Evolutionary conservation across 2,888 invertebrate genomes (phyloP).

Genomic region (Habrosyne pyritoides): DNA sequence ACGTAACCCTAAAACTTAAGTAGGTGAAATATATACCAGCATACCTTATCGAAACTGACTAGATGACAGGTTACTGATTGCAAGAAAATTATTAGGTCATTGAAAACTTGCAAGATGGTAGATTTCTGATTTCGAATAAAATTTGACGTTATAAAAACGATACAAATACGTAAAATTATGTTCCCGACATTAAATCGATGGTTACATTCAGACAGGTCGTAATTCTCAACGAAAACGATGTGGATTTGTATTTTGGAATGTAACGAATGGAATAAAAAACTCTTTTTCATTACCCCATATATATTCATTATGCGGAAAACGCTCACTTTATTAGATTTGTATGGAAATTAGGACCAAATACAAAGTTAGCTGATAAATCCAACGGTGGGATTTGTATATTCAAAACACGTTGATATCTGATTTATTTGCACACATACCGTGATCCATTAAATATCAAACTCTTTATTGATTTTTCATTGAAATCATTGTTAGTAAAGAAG

Average conservation of each 20-base stretch:
- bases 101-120: background rate
- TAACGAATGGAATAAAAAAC: slow-evolving; percentile 51
- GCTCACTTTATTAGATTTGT: slow-evolving; percentile 66
- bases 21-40: no score
- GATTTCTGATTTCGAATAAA: background rate
- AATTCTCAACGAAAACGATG: slow-evolving; percentile 25
- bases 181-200: slow-evolving; percentile 28
- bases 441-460: slow-evolving; percentile 4
- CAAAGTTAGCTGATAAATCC: slow-evolving; percentile 55
- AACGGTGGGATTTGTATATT: slow-evolving; percentile 54
- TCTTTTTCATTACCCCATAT: slow-evolving; percentile 52
- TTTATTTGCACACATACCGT: slow-evolving; percentile 33
- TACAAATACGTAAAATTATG: slow-evolving; percentile 12
- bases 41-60: background rate
- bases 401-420: slow-evolving; percentile 46
- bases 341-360: slow-evolving; percentile 62
- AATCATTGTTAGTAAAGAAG: slow-evolving; percentile 35
- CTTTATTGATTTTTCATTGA: background rate
- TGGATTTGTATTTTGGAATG: slow-evolving; percentile 32
- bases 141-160: slow-evolving; percentile 20
- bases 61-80: background rate
- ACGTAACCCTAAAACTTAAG: no score
- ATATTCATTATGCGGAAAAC: slow-evolving; percentile 59
- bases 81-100: background rate
- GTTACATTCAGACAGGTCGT: slow-evolving; percentile 35